phyloP scores from a whole-genome alignment of 2,888 invertebrate genomes.

The Biston betularia region DNA sequence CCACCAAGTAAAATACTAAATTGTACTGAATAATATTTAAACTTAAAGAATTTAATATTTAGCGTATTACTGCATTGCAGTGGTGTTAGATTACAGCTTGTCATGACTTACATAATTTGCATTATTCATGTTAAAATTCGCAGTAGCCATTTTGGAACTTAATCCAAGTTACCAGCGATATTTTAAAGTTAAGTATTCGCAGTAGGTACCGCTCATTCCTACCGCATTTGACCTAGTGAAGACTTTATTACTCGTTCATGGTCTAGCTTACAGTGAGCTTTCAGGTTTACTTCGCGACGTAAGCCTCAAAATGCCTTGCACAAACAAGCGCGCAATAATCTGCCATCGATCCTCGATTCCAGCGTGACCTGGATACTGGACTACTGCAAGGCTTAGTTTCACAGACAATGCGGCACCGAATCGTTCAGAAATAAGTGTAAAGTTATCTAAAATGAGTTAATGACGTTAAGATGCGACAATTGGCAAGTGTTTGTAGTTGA shows the following conservation, averaged over 20 bases:
- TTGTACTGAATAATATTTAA: background rate
- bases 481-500: conserved; percentile 13
- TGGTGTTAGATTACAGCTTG: conserved; percentile 14
- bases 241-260: background rate
- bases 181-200: conserved; percentile 13
- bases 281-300: conserved; percentile 13
- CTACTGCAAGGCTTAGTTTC: conserved; percentile 17
- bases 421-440: conserved; percentile 4
- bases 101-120: conserved; percentile 13
- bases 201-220: background rate
- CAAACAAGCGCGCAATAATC: conserved; percentile 31
- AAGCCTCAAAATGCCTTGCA: conserved; percentile 27
- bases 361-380: conserved; percentile 33
- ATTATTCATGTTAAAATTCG: conserved; percentile 17
- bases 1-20: no score
- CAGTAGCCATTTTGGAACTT: conserved; percentile 6
- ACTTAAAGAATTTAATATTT: conserved; percentile 1
- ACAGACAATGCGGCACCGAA: conserved; percentile 30
- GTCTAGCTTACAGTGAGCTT: conserved; percentile 11
- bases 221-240: conserved; percentile 18
- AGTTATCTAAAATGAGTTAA: conserved; percentile 10
- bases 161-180: background rate
- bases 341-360: conserved; percentile 33
- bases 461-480: conserved; percentile 9
- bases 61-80: conserved; percentile 25